phyloP scores from a whole-genome alignment of 2,888 invertebrate species.

The Epiblema foenella region DNA sequence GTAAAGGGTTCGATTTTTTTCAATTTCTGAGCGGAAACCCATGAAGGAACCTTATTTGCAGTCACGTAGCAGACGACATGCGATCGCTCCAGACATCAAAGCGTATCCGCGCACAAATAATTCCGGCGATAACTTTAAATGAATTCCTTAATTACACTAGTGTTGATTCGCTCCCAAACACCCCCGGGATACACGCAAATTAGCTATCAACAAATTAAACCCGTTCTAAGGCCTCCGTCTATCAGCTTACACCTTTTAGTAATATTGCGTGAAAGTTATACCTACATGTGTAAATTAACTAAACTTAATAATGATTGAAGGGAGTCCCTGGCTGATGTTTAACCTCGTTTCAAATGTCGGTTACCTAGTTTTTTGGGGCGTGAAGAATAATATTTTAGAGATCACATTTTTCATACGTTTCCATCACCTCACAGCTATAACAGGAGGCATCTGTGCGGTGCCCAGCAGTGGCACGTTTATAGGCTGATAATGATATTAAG shows the following conservation, averaged over 20 bases:
- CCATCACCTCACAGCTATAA: too few species aligned
- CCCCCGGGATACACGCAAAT: slow-evolving; percentile 69
- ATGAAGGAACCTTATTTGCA: slow-evolving; percentile 16
- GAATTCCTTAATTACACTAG: slow-evolving; percentile 80
- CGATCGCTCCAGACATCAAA: slow-evolving; percentile 44
- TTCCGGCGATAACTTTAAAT: slow-evolving; percentile 74
- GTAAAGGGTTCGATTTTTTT: background rate
- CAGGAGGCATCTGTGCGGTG: too few species aligned
- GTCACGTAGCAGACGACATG: slow-evolving; percentile 24
- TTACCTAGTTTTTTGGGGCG: slow-evolving; percentile 15
- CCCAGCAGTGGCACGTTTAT: too few species aligned
- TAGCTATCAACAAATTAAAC: slow-evolving; percentile 78
- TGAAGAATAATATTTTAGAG: too few species aligned
- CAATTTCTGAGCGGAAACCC: background rate
- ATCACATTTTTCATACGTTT: too few species aligned
- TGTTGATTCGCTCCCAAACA: slow-evolving; percentile 78
- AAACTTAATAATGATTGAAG: slow-evolving; percentile 53
- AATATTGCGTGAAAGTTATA: slow-evolving; percentile 60
- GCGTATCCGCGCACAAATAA: slow-evolving; percentile 55
- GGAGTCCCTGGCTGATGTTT: slow-evolving; percentile 40
- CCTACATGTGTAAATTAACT: slow-evolving; percentile 53
- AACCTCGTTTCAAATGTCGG: slow-evolving; percentile 10
- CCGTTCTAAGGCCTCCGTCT: slow-evolving; percentile 62
- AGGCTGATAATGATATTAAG: too few species aligned
- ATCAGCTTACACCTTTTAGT: slow-evolving; percentile 61